These are phyloP conservation scores for Palythoa caribaeorum DNA, from an alignment of 92 coral and sea anemone species.

Conservation along the genomic window DNA sequence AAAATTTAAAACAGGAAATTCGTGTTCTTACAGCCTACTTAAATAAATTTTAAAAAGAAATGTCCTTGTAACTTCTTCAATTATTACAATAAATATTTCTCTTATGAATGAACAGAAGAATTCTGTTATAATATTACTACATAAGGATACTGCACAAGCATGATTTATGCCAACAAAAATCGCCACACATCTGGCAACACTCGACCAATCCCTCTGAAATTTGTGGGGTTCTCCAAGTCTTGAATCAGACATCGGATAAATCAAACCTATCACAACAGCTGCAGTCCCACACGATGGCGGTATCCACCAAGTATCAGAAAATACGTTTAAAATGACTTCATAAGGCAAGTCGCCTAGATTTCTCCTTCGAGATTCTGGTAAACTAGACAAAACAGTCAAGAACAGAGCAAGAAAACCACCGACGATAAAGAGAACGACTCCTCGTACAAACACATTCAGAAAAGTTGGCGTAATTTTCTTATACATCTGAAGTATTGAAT, in stretches of 20 bases:
- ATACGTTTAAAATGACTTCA: slow-evolving; percentile 82
- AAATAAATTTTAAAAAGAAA: background rate
- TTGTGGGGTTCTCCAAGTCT: slow-evolving; percentile 96
- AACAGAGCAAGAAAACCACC: slow-evolving; percentile 92
- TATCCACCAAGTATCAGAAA: slow-evolving; percentile 95
- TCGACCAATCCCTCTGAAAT: slow-evolving; percentile 96
- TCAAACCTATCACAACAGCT: slow-evolving; percentile 90
- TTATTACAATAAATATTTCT: background rate
- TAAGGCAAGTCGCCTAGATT: slow-evolving; percentile 80
- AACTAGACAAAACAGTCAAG: slow-evolving; percentile 84
- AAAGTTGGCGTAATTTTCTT: slow-evolving; percentile 83
- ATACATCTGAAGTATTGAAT: slow-evolving; percentile 74
- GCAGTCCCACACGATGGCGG: slow-evolving; percentile 97
- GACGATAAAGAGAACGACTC: slow-evolving; percentile 88
- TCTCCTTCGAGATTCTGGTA: slow-evolving; percentile 89
- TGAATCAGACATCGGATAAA: slow-evolving; percentile 92
- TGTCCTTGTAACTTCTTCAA: background rate
- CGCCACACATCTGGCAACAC: slow-evolving; percentile 93
- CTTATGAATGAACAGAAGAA: background rate
- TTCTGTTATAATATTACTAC: background rate
- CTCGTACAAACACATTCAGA: slow-evolving; percentile 92
- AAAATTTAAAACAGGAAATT: slow-evolving; percentile 14
- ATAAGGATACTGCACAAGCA: slow-evolving; percentile 98
- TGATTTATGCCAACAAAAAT: slow-evolving; percentile 97
- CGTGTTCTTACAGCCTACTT: background rate